Evolutionary conservation across 2,797 vertebrate genomes (phyloP).

Genomic region (Pteronotus mesoamericanus): DNA sequence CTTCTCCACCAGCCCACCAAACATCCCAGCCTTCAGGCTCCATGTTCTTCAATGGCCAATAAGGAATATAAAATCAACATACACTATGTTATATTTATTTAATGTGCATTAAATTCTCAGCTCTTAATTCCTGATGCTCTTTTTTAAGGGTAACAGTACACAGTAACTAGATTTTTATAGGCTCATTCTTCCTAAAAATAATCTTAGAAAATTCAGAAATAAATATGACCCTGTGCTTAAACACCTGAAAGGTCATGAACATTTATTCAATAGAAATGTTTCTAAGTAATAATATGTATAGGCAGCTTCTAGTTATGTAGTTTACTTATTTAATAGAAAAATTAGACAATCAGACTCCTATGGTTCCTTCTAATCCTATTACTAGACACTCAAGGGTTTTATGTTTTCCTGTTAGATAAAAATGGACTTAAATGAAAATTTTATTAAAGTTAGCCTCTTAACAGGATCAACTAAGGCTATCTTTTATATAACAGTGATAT

Average conservation of each 20-base stretch:
- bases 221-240: background rate
- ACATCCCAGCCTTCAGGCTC: background rate
- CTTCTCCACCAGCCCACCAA: background rate
- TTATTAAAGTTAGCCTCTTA: background rate
- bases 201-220: slow-evolving; percentile 22
- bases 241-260: background rate
- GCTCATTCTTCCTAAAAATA: background rate
- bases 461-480: background rate
- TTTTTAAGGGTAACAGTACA: background rate
- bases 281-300: background rate
- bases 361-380: background rate
- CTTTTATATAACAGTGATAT: background rate
- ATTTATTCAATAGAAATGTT: background rate
- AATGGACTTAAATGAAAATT: background rate
- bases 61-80: background rate
- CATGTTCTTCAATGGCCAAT: background rate
- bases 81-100: background rate
- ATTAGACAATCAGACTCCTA: background rate
- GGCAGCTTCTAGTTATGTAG: background rate
- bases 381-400: background rate
- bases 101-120: background rate
- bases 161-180: background rate
- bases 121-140: background rate
- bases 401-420: background rate
- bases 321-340: background rate